These are phyloP conservation scores for Thymelicus lineola DNA, from an alignment of 2,888 invertebrate genomes.

Conservation along the genomic window DNA sequence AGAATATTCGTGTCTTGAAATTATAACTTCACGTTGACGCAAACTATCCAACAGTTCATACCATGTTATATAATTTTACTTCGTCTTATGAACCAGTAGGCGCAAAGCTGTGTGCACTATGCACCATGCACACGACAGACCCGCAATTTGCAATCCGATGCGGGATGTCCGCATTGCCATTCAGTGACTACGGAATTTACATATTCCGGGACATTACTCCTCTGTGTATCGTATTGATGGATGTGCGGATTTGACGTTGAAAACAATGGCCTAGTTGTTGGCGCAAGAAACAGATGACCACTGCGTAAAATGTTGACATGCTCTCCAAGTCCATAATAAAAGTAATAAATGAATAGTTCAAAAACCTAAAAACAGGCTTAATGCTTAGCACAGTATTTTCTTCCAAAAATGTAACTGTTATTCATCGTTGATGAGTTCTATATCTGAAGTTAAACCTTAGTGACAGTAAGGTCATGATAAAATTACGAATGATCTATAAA, in stretches of 20 bases:
- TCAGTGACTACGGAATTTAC: conserved; percentile 51
- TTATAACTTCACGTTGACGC: too few relatives aligned
- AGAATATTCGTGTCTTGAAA: too few relatives aligned
- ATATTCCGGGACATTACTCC: conserved; percentile 37
- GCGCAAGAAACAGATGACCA: neutral
- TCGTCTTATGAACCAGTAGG: neutral
- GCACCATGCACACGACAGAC: conserved; percentile 30
- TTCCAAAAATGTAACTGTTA: too few relatives aligned
- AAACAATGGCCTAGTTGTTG: neutral
- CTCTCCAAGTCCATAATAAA: neutral
- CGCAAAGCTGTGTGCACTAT: conserved; percentile 42
- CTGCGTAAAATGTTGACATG: neutral
- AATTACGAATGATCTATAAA: too few relatives aligned
- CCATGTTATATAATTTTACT: neutral
- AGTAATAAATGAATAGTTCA: too few relatives aligned
- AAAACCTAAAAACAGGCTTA: too few relatives aligned
- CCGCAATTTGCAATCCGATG: conserved; percentile 57
- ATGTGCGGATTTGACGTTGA: neutral
- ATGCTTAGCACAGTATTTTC: too few relatives aligned
- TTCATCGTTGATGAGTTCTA: too few relatives aligned
- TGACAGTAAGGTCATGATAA: too few relatives aligned
- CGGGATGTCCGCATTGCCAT: conserved; percentile 47
- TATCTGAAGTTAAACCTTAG: too few relatives aligned
- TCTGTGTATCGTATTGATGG: conserved; percentile 5
- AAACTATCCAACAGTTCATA: neutral